Evolutionary conservation across 2,888 invertebrate species (phyloP).

Genomic region (Nemurella pictetii): DNA sequence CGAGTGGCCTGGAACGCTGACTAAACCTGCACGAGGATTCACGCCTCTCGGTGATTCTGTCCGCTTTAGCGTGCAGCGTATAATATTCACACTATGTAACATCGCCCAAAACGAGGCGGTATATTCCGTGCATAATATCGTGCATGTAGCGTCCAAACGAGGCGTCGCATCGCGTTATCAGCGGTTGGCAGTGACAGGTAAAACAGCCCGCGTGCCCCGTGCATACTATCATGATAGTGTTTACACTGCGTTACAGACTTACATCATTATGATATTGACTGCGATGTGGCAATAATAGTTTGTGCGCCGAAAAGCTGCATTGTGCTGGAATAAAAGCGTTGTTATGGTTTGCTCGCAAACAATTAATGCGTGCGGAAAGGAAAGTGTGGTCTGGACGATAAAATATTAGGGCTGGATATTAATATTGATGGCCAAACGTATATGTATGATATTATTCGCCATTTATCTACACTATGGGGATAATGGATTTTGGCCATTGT

Average conservation of each 20-base stretch:
- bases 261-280: constrained; percentile 12
- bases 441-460: constrained; percentile 10
- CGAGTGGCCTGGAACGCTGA: background rate
- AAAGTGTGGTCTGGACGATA: background rate
- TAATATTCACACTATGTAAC: background rate
- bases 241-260: background rate
- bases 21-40: background rate
- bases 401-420: background rate
- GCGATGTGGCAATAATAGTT: background rate
- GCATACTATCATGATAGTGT: background rate
- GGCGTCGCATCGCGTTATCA: background rate
- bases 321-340: background rate
- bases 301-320: background rate
- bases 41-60: background rate
- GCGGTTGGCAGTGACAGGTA: background rate
- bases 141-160: background rate
- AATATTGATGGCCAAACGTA: background rate
- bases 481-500: background rate
- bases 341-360: background rate
- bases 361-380: background rate
- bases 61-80: background rate
- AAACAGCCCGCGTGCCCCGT: background rate
- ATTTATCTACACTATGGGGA: background rate
- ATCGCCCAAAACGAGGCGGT: background rate
- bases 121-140: background rate